Evolutionary conservation across 2,888 invertebrate genomes (phyloP).

Genomic region (Drosophila pseudotakahashii): DNA sequence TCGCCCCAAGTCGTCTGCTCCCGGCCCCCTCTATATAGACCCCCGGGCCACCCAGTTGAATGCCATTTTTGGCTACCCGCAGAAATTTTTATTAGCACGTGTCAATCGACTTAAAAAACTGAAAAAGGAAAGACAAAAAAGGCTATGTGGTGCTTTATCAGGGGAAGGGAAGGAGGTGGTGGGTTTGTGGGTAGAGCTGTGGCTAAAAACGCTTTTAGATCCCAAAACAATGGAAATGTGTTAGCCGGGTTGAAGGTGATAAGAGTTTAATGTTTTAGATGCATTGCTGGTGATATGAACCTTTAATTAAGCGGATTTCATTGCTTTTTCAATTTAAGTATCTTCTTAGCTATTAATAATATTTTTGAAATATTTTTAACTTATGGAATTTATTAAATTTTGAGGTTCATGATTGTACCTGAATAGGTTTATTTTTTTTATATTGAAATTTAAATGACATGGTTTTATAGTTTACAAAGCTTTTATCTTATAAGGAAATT

Average conservation of each 20-base stretch:
- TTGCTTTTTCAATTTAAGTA: background rate
- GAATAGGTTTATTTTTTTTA: too few species aligned
- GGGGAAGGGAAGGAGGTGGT: conserved; percentile 17
- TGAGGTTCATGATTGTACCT: too few species aligned
- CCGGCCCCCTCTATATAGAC: conserved; percentile 1
- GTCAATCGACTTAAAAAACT: conserved; percentile 68
- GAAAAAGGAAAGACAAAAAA: conserved; percentile 22
- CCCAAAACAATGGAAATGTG: conserved; percentile 3
- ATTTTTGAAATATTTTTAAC: too few species aligned
- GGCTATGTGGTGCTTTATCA: background rate
- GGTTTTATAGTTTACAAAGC: too few species aligned
- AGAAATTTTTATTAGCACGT: conserved; percentile 76
- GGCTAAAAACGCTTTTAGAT: background rate
- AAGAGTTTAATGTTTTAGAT: background rate
- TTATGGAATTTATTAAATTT: too few species aligned
- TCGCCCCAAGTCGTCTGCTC: conserved; percentile 39
- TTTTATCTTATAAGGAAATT: too few species aligned
- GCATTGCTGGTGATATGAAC: background rate
- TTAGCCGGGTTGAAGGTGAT: conserved; percentile 8
- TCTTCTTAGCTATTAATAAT: too few species aligned
- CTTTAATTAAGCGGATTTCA: background rate
- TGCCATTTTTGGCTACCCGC: conserved; percentile 61
- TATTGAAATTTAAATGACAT: too few species aligned
- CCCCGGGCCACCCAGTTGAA: conserved; percentile 38
- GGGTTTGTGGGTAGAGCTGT: background rate